phyloP scores from a whole-genome alignment of 2,113 vertebrate genomes.

The Odocoileus virginianus region DNA sequence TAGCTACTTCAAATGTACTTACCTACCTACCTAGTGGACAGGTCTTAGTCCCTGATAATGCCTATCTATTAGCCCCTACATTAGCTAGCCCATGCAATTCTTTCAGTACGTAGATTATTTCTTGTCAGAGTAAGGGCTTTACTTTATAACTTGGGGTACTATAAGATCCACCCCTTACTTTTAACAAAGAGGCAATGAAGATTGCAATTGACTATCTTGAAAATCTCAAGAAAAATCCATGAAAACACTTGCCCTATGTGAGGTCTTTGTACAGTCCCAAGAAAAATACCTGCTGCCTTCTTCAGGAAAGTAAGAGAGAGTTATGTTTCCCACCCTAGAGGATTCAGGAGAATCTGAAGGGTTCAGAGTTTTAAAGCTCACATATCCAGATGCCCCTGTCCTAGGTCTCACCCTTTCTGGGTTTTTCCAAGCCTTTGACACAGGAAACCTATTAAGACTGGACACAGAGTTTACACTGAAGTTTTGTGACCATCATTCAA shows the following conservation, averaged over 20 bases:
- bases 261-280: neutral
- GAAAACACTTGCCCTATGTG: rapidly evolving
- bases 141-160: neutral
- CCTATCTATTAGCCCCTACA: neutral
- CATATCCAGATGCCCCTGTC: neutral
- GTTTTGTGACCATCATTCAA: neutral
- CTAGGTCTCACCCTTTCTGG: neutral
- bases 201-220: neutral
- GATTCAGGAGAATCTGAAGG: neutral
- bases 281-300: neutral
- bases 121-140: neutral
- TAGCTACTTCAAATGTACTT: neutral
- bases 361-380: neutral
- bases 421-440: neutral
- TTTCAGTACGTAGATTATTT: neutral
- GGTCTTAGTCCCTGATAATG: neutral
- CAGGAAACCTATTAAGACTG: neutral
- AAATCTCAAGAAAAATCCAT: neutral
- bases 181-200: neutral
- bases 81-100: neutral
- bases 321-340: neutral
- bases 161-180: neutral
- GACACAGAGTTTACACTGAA: neutral
- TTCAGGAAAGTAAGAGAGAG: neutral
- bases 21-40: neutral